Evolutionary conservation across 2,113 vertebrate genomes (phyloP).

Genomic region (Heterotilapia buettikoferi): DNA sequence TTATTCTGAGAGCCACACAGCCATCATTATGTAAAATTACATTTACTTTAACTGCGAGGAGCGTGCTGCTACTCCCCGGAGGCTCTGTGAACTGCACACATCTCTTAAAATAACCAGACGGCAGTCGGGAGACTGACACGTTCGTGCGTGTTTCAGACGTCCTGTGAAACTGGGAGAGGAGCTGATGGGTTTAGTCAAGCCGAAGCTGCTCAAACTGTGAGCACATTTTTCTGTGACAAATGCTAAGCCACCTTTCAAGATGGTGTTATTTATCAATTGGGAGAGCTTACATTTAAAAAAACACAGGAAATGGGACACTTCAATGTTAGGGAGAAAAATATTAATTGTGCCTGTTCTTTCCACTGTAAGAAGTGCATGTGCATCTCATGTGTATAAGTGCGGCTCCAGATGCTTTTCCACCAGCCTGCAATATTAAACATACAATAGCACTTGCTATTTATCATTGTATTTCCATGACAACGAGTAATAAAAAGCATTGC

Average conservation of each 20-base stretch:
- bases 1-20: neutral
- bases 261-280: neutral
- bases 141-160: neutral
- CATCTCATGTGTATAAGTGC: neutral
- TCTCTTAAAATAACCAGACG: conserved; percentile 4
- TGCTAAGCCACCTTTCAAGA: neutral
- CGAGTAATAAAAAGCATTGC: neutral
- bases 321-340: neutral
- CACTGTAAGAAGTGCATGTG: neutral
- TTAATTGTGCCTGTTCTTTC: neutral
- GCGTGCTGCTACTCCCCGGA: neutral
- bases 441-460: neutral
- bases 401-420: neutral
- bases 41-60: neutral
- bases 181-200: neutral
- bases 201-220: neutral
- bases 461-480: neutral
- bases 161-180: neutral
- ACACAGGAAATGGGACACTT: neutral
- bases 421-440: neutral
- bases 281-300: neutral
- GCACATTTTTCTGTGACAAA: neutral
- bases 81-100: neutral
- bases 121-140: neutral
- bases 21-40: neutral